Evolutionary conservation across 2,888 invertebrate genomes (phyloP).

Genomic region (Eupsilia transversa): DNA sequence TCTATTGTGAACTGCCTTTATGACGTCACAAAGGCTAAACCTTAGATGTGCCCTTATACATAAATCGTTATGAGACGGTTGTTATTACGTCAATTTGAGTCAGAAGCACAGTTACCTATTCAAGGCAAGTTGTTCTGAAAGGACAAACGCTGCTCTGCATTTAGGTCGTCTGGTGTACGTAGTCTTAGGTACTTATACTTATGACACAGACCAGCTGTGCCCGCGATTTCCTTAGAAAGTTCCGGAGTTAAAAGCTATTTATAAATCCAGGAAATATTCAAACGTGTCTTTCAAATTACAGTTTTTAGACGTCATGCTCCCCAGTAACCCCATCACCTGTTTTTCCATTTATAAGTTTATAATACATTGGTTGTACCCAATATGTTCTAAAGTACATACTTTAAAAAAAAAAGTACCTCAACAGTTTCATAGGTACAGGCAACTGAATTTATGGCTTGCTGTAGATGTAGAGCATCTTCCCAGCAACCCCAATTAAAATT

Average conservation of each 20-base stretch:
- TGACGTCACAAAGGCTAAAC: slow-evolving; percentile 38
- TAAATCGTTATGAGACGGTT: slow-evolving; percentile 31
- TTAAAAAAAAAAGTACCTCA: no score
- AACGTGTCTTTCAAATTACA: background rate
- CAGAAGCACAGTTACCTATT: slow-evolving; percentile 44
- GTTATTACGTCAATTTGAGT: slow-evolving; percentile 49
- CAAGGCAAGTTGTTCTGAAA: slow-evolving; percentile 40
- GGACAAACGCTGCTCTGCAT: slow-evolving; percentile 39
- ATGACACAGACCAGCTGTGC: slow-evolving; percentile 14
- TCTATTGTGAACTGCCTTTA: slow-evolving; percentile 23
- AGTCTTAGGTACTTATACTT: background rate
- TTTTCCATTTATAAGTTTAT: no score
- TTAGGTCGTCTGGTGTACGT: slow-evolving; percentile 7
- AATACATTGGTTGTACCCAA: no score
- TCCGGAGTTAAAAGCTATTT: slow-evolving; percentile 3
- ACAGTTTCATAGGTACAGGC: no score
- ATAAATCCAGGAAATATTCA: slow-evolving; percentile 1
- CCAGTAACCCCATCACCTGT: no score
- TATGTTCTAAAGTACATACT: no score
- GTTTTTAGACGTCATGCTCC: no score
- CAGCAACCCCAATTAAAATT: no score
- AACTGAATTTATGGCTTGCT: no score
- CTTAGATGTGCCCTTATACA: slow-evolving; percentile 21
- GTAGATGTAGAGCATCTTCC: no score
- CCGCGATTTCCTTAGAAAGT: slow-evolving; percentile 2